Conservation (phyloP, 2,113 vertebrate genomes). For the Propithecus coquereli region DNA sequence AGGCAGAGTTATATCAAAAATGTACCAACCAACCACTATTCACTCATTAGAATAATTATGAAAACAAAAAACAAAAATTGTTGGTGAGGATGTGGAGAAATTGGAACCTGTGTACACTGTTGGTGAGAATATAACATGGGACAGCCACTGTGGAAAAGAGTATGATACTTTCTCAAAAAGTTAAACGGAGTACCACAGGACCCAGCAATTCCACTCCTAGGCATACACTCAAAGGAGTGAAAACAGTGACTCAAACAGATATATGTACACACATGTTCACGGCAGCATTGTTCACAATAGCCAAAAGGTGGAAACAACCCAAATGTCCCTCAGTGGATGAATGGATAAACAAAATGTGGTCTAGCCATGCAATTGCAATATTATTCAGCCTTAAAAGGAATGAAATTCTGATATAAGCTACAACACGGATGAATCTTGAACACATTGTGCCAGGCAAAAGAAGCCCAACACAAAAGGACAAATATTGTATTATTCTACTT, state of each 20-base stretch:
- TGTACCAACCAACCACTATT: not conserved
- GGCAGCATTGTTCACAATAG: not conserved
- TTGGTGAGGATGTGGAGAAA: not conserved
- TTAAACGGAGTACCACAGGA: not conserved
- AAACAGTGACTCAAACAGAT: not conserved
- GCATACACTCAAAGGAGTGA: not conserved
- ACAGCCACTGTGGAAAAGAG: not conserved
- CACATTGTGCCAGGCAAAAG: not conserved
- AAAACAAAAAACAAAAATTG: not conserved
- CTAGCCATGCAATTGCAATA: accelerated
- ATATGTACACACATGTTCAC: accelerated
- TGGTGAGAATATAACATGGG: not conserved
- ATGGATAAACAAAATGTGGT: too few species aligned
- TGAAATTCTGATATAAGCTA: too few species aligned
- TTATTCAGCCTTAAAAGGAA: not conserved
- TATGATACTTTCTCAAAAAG: not conserved
- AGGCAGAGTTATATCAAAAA: not conserved
- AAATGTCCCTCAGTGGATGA: accelerated
- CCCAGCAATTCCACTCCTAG: not conserved
- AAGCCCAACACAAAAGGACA: not conserved
- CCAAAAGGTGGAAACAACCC: not conserved
- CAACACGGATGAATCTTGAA: not conserved
- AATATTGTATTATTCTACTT: accelerated
- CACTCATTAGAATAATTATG: not conserved
- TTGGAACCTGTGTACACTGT: too few species aligned